Percentiles rank a stretch among this genome's conserved stretches.
phyloP scores from a whole-genome alignment of 2,888 invertebrate species.

The Coenonympha glycerion region DNA sequence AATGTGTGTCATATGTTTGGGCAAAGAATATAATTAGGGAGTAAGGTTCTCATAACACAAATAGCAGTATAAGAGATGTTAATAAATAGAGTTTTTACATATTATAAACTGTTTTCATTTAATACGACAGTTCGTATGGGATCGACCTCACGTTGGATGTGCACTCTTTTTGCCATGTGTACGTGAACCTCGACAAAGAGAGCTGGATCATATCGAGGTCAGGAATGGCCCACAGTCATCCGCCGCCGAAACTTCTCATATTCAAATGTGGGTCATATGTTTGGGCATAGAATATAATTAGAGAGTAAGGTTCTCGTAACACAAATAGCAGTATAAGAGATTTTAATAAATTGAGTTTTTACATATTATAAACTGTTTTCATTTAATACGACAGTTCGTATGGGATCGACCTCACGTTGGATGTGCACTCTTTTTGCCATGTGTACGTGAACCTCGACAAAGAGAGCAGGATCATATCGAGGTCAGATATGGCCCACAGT shows the following conservation, averaged over 20 bases:
- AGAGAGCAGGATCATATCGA: neutral
- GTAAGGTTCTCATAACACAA: too few species aligned
- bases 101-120: neutral
- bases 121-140: neutral
- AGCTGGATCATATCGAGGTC: neutral
- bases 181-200: neutral
- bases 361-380: too few species aligned
- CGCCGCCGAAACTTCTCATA: neutral
- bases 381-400: neutral
- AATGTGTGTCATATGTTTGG: neutral
- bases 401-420: neutral
- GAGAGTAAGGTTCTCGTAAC: too few species aligned
- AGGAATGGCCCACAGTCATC: neutral
- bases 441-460: neutral
- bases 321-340: too few species aligned
- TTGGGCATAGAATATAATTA: too few species aligned
- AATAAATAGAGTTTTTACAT: neutral
- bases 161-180: neutral
- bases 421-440: neutral
- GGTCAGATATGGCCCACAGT: neutral
- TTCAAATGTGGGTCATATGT: neutral
- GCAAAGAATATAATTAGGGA: too few species aligned
- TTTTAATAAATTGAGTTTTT: too few species aligned
- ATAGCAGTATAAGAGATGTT: too few species aligned
- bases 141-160: neutral